These are phyloP conservation scores for Epinotia demarniana DNA, from an alignment of 2,888 invertebrate genomes.

Conservation along the genomic window DNA sequence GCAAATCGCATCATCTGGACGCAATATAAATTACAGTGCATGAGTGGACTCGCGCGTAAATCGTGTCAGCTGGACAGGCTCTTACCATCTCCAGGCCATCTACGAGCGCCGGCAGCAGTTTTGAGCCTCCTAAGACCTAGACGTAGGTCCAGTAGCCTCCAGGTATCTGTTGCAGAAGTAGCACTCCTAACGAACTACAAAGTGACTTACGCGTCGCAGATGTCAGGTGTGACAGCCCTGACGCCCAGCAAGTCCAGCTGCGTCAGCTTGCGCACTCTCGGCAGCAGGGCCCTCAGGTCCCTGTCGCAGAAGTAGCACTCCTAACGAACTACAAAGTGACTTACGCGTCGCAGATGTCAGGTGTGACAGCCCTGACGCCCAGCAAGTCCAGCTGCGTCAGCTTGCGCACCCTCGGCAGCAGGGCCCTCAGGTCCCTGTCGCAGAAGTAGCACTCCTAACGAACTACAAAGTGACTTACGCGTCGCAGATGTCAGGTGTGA, in stretches of 20 bases:
- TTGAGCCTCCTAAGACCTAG: too few species aligned
- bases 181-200: background rate
- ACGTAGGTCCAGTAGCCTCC: too few species aligned
- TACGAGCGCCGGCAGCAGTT: too few species aligned
- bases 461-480: constrained; percentile 76
- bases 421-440: constrained; percentile 89
- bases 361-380: constrained; percentile 91
- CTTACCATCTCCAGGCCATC: too few species aligned
- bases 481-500: constrained; percentile 89
- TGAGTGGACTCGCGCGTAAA: too few species aligned
- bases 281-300: constrained; percentile 89
- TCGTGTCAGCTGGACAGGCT: too few species aligned
- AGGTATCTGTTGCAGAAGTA: background rate
- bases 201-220: constrained; percentile 86
- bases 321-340: constrained; percentile 50
- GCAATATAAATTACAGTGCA: too few species aligned
- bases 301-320: constrained; percentile 85
- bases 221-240: constrained; percentile 89
- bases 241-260: constrained; percentile 95
- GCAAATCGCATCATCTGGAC: too few species aligned
- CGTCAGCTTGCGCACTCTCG: constrained; percentile 87
- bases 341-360: constrained; percentile 88
- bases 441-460: constrained; percentile 70
- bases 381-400: constrained; percentile 93
- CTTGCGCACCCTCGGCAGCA: constrained; percentile 87